phyloP scores from a whole-genome alignment of 2,113 vertebrate genomes.

The Dolichotis patagonum region DNA sequence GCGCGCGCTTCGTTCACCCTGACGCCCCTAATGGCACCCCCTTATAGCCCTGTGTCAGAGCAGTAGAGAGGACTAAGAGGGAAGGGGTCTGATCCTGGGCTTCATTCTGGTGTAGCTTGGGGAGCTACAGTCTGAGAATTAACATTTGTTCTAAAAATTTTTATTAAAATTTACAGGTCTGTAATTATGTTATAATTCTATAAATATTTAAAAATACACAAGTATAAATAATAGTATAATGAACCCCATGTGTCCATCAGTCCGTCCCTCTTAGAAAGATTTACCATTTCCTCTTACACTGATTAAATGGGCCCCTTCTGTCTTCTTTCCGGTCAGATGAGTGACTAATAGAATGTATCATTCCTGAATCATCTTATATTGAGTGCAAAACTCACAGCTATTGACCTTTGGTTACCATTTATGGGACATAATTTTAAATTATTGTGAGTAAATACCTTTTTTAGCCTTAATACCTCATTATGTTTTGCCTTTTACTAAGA shows the following conservation, averaged over 20 bases:
- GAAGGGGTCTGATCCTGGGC: background rate
- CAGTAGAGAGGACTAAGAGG: background rate
- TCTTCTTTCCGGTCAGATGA: background rate
- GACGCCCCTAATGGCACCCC: background rate
- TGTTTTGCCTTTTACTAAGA: background rate
- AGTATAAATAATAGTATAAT: background rate
- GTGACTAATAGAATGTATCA: background rate
- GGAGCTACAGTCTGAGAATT: conserved; percentile 10
- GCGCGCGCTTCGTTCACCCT: conserved; percentile 18
- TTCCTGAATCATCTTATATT: conserved; percentile 11
- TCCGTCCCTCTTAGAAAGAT: conserved; percentile 12
- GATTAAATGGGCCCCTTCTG: background rate
- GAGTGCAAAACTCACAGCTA: background rate
- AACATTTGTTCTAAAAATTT: background rate
- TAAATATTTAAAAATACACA: background rate
- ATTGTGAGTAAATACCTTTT: conserved; percentile 32
- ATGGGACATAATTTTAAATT: background rate
- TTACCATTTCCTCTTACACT: background rate
- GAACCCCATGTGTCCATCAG: background rate
- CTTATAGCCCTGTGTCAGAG: background rate
- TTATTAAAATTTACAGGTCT: conserved; percentile 34
- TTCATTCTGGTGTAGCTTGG: background rate
- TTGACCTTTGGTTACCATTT: conserved; percentile 5
- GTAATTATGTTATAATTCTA: background rate
- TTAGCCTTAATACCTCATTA: background rate